Base-by-base conservation (phyloP, 2,797 vertebrate genomes). In the Scarus forsteni region DNA sequence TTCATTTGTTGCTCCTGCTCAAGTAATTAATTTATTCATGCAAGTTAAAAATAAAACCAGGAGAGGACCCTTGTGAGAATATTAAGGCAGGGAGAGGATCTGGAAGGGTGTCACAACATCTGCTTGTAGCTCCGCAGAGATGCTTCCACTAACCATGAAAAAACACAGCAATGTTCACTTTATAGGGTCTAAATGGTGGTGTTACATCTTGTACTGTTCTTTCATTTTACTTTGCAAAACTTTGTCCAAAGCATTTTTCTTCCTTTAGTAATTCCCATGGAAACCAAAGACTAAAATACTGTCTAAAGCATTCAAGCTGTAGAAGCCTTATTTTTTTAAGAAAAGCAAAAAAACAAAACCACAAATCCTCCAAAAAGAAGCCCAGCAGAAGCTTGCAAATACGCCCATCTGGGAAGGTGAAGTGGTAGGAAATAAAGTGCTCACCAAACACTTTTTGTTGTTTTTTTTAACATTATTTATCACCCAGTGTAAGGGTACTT, bases 21-120 rank as follows among this genome's bases (percentile, higher is more conserved):
- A 80, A 84, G 83, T 81, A 84, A 88, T 88, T 83, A 84, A 89
- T 89, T 73, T 85, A 79, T 85, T 83, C 67, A 79, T 82, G 73
- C 61, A 62, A 62, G 86, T 83, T 91, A 84, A 87, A 85, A 85
- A 85, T 87, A 89, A 86, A 79, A 81, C 73, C 75, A 74, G 69
- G 55, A 70, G 73, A 79, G 61, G 78, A 80, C 56, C 77, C 75
- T 60, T 70, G 71, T 83, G 77, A 83, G 67, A 77, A 84, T 60
- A 79, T 63, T 11, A 55, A 84, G 54, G 61, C 44, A 60, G 65
- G 48, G 54, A 55, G 71, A 60, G 58, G 56, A 80, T 68, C 65
- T 83, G 77, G 80, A 81, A 65, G 53, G 82, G 54, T 85, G 84
- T 89, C 85, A 87, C 78, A 80, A 81, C 73, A 77, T 84, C 74